A percentile compares a stretch with the other conserved stretches of the same genome.
These are phyloP conservation scores for Panulirus ornatus DNA, from an alignment of 1,140 invertebrate species.

Conservation along the genomic window DNA sequence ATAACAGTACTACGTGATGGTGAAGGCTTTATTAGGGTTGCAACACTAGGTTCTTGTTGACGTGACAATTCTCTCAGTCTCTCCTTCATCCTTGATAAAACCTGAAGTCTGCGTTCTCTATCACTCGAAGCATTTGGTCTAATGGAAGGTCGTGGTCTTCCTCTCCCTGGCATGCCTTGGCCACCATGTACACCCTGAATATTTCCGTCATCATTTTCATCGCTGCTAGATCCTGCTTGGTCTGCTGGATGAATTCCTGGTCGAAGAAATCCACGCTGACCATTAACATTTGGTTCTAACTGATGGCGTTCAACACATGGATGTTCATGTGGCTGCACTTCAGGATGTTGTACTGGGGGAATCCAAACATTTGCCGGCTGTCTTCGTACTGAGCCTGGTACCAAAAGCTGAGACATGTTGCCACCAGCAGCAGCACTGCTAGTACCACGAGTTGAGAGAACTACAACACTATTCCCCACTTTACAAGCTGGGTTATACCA, in stretches of 20 bases:
- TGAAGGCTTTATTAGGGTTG: slow-evolving; percentile 45
- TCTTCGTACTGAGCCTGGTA: slow-evolving; percentile 60
- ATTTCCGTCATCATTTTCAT: slow-evolving; percentile 63
- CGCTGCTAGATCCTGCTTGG: slow-evolving; percentile 51
- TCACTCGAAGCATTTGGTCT: slow-evolving; percentile 79
- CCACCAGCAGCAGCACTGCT: slow-evolving; percentile 44
- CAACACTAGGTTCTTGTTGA: slow-evolving; percentile 74
- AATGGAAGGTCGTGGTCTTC: slow-evolving; percentile 77
- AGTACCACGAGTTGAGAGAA: slow-evolving; percentile 79
- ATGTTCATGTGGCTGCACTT: slow-evolving; percentile 75
- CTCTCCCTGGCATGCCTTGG: slow-evolving; percentile 33
- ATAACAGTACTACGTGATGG: slow-evolving; percentile 47
- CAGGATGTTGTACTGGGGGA: slow-evolving; percentile 73
- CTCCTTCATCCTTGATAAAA: slow-evolving; percentile 82
- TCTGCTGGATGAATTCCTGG: slow-evolving; percentile 45
- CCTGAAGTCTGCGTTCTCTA: slow-evolving; percentile 82
- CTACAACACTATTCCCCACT: slow-evolving; percentile 84
- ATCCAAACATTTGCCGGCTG: slow-evolving; percentile 76
- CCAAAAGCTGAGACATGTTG: slow-evolving; percentile 64
- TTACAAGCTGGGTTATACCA: slow-evolving; percentile 96
- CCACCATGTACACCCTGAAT: slow-evolving; percentile 12
- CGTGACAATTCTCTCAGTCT: slow-evolving; percentile 78
- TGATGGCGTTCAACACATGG: slow-evolving; percentile 79
- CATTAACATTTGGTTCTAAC: slow-evolving; percentile 74
- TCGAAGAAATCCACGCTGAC: slow-evolving; percentile 72